Conservation (phyloP, 2,888 invertebrate species). For the Lithophane semibrunnea region DNA sequence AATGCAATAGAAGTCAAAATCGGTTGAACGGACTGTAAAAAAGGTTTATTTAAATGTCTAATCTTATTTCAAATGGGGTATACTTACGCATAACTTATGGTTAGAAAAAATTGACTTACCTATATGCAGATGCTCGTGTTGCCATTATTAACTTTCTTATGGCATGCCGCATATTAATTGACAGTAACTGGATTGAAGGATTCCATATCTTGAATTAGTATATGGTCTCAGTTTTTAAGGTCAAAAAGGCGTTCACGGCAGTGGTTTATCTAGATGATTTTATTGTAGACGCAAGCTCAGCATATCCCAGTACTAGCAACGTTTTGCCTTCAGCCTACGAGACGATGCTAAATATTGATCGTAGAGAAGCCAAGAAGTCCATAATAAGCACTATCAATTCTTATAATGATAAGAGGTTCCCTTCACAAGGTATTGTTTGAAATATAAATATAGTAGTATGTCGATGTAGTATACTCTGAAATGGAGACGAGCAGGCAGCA, state of each 20-base stretch:
- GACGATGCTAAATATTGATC: conserved; percentile 61
- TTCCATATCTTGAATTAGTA: not conserved
- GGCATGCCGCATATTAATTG: not conserved
- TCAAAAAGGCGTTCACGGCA: not conserved
- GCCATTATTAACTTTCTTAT: not conserved
- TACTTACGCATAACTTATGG: not conserved
- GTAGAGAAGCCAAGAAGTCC: conserved; percentile 77
- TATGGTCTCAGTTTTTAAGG: not conserved
- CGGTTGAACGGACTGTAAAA: no score
- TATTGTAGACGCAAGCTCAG: conserved; percentile 25
- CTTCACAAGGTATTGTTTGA: conserved; percentile 82
- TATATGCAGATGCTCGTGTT: not conserved
- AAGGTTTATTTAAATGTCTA: no score
- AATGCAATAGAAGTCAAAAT: no score
- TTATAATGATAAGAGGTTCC: conserved; percentile 82
- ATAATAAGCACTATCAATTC: conserved; percentile 85
- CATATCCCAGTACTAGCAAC: conserved; percentile 23
- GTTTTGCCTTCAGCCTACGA: conserved; percentile 62
- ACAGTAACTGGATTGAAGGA: not conserved
- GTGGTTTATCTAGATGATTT: not conserved
- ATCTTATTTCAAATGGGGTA: no score
- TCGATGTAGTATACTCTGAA: not conserved
- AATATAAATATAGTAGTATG: not conserved
- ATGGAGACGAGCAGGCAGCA: not conserved
- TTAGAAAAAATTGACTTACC: not conserved